A percentile compares a stretch with the other conserved stretches of the same genome.
Conservation (phyloP, 2,888 invertebrate genomes). For the Hyles lineata region DNA sequence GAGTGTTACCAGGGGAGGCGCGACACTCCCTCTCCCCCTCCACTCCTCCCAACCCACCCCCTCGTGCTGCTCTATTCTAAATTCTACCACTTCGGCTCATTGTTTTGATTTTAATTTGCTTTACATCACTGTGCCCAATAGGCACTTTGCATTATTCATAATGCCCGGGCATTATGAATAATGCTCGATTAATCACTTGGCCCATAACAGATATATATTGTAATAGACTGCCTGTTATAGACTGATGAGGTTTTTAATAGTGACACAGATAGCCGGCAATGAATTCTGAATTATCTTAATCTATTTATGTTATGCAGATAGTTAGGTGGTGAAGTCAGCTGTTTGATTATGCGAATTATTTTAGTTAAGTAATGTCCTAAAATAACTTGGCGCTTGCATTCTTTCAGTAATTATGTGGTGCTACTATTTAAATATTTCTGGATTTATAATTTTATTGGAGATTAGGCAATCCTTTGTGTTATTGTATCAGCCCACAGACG, state of each 20-base stretch:
- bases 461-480: background rate
- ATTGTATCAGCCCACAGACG: too few species aligned
- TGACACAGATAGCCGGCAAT: background rate
- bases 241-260: conserved; percentile 27
- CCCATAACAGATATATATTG: too few species aligned
- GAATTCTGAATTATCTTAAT: conserved; percentile 19
- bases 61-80: too few species aligned
- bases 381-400: background rate
- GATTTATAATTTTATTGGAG: background rate
- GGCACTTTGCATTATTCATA: too few species aligned
- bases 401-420: background rate
- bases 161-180: too few species aligned
- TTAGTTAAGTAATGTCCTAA: background rate
- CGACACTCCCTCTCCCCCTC: too few species aligned
- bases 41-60: too few species aligned
- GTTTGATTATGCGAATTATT: background rate
- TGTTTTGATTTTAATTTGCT: too few species aligned
- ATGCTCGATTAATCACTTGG: too few species aligned
- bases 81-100: too few species aligned
- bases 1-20: too few species aligned
- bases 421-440: background rate
- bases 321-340: background rate
- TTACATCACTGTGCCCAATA: too few species aligned
- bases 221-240: conserved; percentile 17
- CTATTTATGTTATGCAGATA: conserved; percentile 21